These are phyloP conservation scores for Dryobotodes eremita DNA, from an alignment of 2,888 invertebrate genomes.

Conservation along the genomic window DNA sequence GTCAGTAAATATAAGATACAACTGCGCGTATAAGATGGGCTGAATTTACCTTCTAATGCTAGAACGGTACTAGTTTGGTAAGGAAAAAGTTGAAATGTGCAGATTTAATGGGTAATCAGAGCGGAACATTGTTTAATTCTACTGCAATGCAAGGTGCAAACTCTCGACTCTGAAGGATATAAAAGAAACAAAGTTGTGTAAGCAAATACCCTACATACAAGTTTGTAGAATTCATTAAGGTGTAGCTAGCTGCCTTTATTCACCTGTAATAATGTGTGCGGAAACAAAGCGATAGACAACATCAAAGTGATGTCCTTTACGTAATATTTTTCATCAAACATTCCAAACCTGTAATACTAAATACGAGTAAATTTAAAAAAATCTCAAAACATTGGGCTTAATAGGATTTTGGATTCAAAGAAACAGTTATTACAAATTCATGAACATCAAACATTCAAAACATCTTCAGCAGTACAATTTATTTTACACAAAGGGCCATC, in stretches of 20 bases:
- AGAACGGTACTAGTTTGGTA: slow-evolving; percentile 4
- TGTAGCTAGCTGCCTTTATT: not conserved
- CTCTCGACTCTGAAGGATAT: slow-evolving; percentile 35
- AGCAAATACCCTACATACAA: not conserved
- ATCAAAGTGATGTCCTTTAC: not conserved
- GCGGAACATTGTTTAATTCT: slow-evolving; percentile 55
- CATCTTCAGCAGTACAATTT: slow-evolving; percentile 30
- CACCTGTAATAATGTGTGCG: not conserved
- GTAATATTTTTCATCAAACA: not conserved
- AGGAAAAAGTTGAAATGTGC: slow-evolving; percentile 41
- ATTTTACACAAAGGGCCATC: slow-evolving; percentile 46
- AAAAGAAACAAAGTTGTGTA: slow-evolving; percentile 37
- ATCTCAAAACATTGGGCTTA: not conserved
- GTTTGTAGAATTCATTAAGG: not conserved
- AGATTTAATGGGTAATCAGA: slow-evolving; percentile 50
- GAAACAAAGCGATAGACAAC: not conserved
- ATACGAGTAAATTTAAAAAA: not conserved
- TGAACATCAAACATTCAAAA: slow-evolving; percentile 33
- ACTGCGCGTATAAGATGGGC: slow-evolving; percentile 44
- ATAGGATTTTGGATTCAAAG: slow-evolving; percentile 2
- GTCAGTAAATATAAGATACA: slow-evolving; percentile 61
- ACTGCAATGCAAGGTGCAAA: slow-evolving; percentile 46
- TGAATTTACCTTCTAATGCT: slow-evolving; percentile 45
- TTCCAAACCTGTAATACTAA: not conserved
- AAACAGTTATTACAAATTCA: slow-evolving; percentile 23